Evolutionary conservation across 2,888 invertebrate species (phyloP).

Genomic region (Leptinotarsa haldemani): DNA sequence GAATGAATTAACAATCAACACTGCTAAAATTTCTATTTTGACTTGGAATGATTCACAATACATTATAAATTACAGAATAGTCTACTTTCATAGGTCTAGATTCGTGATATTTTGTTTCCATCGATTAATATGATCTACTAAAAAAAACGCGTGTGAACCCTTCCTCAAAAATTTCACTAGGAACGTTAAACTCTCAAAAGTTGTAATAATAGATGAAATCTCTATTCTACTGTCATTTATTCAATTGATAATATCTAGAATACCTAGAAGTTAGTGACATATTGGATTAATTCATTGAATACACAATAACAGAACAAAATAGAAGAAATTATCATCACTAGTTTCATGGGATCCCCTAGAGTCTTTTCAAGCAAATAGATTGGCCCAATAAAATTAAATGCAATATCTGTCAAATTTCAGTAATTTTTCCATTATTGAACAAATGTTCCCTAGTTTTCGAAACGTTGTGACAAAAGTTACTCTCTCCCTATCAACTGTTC

Average conservation of each 20-base stretch:
- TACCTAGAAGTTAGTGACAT: slow-evolving; percentile 4
- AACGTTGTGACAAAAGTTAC: too few relatives aligned
- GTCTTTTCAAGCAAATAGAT: too few relatives aligned
- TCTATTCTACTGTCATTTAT: slow-evolving; percentile 14
- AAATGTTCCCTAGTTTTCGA: too few relatives aligned
- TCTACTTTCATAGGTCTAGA: background rate
- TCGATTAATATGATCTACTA: too few relatives aligned
- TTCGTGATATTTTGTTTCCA: background rate
- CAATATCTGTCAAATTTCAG: too few relatives aligned
- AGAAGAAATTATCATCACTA: background rate
- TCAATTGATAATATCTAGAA: slow-evolving; percentile 3
- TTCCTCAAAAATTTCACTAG: slow-evolving; percentile 2
- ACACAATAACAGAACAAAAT: background rate
- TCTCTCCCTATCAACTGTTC: too few relatives aligned
- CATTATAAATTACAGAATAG: background rate
- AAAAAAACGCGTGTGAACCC: background rate
- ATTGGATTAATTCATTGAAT: background rate
- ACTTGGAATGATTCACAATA: background rate
- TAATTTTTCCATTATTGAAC: too few relatives aligned
- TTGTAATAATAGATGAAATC: background rate
- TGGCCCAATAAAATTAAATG: too few relatives aligned
- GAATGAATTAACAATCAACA: background rate
- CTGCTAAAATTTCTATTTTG: slow-evolving; percentile 2
- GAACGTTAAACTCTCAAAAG: slow-evolving; percentile 1
- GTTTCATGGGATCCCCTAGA: background rate